These are phyloP conservation scores for Phylloscopus trochilus DNA, from an alignment of 2,113 vertebrate species.

Conservation along the genomic window DNA sequence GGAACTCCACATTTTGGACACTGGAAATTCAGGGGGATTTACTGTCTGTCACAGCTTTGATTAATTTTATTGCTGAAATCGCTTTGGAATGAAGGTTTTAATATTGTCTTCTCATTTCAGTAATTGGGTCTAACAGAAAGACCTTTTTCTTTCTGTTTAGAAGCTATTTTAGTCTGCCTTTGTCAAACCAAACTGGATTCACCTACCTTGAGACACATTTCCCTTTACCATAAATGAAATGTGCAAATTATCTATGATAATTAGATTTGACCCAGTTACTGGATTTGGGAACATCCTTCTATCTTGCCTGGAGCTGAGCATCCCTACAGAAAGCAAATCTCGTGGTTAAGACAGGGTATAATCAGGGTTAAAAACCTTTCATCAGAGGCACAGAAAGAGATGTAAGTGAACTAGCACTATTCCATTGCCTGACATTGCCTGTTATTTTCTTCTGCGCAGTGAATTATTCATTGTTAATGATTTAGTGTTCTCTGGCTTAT, in stretches of 20 bases:
- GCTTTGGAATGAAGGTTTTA: not conserved
- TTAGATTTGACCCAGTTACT: slow-evolving; percentile 63
- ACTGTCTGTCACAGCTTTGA: not conserved
- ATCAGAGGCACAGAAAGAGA: not conserved
- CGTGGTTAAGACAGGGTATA: not conserved
- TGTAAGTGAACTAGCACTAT: slow-evolving; percentile 10
- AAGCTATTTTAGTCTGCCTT: slow-evolving; percentile 19
- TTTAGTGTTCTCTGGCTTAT: slow-evolving; percentile 11
- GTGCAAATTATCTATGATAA: slow-evolving; percentile 58
- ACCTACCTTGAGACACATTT: slow-evolving; percentile 41
- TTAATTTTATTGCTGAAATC: slow-evolving; percentile 2
- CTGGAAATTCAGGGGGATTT: not conserved
- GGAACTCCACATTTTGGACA: not conserved
- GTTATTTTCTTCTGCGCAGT: not conserved
- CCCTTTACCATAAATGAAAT: slow-evolving; percentile 23
- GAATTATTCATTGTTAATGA: slow-evolving; percentile 45
- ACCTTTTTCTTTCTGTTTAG: not conserved
- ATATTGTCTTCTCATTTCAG: not conserved
- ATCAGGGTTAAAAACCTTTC: slow-evolving; percentile 52
- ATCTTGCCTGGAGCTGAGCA: slow-evolving; percentile 40
- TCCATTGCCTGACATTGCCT: not conserved
- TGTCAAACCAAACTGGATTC: slow-evolving; percentile 7
- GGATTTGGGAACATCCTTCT: slow-evolving; percentile 51
- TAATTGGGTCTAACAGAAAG: not conserved
- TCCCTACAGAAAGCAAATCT: slow-evolving; percentile 37